Evolutionary conservation across 1,140 invertebrate species (phyloP), one percentile per base, ranked within the genome.

Genomic region (Lepidurus arcticus): DNA sequence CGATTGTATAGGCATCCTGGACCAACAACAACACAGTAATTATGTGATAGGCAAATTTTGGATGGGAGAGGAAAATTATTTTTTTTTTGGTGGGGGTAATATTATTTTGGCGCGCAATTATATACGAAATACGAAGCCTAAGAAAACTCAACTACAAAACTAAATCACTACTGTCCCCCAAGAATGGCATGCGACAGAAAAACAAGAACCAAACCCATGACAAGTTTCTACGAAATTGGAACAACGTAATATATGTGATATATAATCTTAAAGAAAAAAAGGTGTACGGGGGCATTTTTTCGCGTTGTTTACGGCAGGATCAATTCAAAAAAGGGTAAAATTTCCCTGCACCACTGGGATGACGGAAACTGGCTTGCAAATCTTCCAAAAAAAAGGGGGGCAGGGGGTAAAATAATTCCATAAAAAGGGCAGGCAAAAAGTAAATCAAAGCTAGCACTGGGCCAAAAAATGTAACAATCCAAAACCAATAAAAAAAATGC

Each of bases 401-500:
- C 34, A 34, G 53, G 16, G 53, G 21, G 16, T 65, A 13, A 65
- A 65, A 65, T 65, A 13, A 65, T n/a, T 65, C 34, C 21, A 65
- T 65, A 65, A 65, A 65, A 65, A 21, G 16, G 53, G 4, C 53
- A 65, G 53, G 53, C 53, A 65, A 65, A 65, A 65, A 65, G 53
- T 65, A 65, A 65, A 65, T 65, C 53, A 65, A 47, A 65, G 53
- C 53, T 65, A 65, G 53, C 53, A 65, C 53, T 65, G 53, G 53
- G 53, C 53, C 53, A 65, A 65, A 65, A 65, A 65, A 65, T 13
- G 53, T 65, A 65, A 65, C 53, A 65, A 65, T 21, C 53, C 53
- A 65, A 65, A 65, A 65, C 53, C 53, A 65, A 65, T 65, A 65
- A 65, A 47, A 65, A 65, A 47, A 65, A 65, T 65, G 53, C 53